Conservation (phyloP, 2,888 invertebrate species). For the Myathropa florea region DNA sequence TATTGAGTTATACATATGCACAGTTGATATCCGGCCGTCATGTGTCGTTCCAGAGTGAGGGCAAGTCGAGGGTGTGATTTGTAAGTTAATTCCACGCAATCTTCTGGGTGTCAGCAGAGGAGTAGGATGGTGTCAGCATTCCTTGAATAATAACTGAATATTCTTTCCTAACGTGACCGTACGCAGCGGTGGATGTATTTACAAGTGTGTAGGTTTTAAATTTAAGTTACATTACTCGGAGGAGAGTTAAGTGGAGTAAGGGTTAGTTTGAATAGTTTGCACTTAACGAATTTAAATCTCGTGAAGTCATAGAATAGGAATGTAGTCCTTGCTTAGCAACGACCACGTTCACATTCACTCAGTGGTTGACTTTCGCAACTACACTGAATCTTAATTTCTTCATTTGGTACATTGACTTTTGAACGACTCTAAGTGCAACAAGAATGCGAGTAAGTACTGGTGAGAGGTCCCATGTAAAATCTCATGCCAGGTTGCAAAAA, state of each 20-base stretch:
- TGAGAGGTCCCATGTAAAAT: too few species aligned
- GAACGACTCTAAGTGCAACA: too few species aligned
- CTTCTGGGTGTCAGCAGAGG: not conserved
- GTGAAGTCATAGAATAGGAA: too few species aligned
- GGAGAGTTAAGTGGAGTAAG: not conserved
- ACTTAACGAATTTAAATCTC: not conserved
- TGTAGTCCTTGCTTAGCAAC: too few species aligned
- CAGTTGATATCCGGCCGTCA: not conserved
- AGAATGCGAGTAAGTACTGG: too few species aligned
- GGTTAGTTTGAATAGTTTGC: not conserved
- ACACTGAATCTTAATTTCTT: too few species aligned
- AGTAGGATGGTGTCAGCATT: not conserved
- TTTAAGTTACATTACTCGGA: not conserved
- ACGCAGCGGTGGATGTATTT: not conserved
- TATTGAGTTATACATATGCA: not conserved
- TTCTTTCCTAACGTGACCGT: not conserved
- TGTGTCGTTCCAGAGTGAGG: not conserved
- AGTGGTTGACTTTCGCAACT: too few species aligned
- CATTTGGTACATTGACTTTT: too few species aligned
- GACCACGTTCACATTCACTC: too few species aligned
- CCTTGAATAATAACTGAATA: not conserved
- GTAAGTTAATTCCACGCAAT: not conserved
- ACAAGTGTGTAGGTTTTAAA: not conserved
- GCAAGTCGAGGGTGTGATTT: not conserved
- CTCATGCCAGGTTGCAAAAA: too few species aligned